phyloP scores from a whole-genome alignment of 2,113 vertebrate species.

The Urocynchramus pylzowi region DNA sequence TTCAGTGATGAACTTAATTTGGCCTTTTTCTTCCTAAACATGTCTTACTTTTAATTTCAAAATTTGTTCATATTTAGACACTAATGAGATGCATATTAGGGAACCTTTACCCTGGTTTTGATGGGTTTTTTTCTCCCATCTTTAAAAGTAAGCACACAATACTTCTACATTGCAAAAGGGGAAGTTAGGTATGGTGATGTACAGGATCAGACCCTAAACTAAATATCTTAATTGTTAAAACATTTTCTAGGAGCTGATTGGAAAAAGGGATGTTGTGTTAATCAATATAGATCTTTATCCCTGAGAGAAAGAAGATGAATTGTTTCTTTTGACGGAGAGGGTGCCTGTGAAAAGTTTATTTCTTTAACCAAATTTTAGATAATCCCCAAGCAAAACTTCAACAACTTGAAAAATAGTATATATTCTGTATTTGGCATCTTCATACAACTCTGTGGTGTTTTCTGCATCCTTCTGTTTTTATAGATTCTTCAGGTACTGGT shows the following conservation, averaged over 20 bases:
- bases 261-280: neutral
- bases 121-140: fast-evolving
- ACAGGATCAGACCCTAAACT: neutral
- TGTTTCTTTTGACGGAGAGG: neutral
- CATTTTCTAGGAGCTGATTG: neutral
- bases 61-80: neutral
- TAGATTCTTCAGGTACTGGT: neutral
- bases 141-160: neutral
- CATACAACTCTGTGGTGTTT: neutral
- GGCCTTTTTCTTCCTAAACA: neutral
- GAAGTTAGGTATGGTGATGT: neutral
- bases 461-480: neutral
- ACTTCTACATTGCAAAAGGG: neutral
- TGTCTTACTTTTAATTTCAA: neutral
- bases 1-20: neutral
- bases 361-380: neutral
- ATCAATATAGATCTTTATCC: neutral
- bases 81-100: neutral
- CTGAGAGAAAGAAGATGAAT: neutral
- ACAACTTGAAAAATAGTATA: neutral
- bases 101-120: neutral
- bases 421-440: neutral
- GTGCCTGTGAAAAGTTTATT: neutral
- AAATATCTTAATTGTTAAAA: neutral
- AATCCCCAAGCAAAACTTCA: neutral